phyloP scores from a whole-genome alignment of 2,113 vertebrate genomes.

The Podiceps cristatus region DNA sequence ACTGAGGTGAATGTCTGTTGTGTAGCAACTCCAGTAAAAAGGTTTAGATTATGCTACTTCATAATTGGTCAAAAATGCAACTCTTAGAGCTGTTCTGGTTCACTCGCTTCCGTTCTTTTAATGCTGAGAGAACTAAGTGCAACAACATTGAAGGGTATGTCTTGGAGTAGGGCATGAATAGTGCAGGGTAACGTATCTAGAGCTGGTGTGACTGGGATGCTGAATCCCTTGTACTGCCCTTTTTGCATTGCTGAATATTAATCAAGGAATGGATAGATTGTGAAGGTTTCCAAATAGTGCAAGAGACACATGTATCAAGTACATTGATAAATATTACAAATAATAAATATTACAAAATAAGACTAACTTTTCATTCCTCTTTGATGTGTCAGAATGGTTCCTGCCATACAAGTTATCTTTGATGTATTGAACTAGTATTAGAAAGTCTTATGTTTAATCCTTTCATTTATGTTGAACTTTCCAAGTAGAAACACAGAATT shows the following conservation, averaged over 20 bases:
- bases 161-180: neutral
- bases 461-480: conserved; percentile 63
- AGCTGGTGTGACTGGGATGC: neutral
- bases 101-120: neutral
- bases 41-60: neutral
- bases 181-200: neutral
- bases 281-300: neutral
- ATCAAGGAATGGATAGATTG: neutral
- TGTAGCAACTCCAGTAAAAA: neutral
- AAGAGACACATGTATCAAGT: neutral
- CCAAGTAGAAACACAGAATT: conserved; percentile 11
- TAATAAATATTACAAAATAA: neutral
- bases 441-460: conserved; percentile 37
- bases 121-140: neutral
- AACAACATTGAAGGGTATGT: neutral
- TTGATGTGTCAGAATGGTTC: conserved; percentile 20
- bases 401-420: neutral
- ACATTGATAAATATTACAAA: conserved; percentile 11
- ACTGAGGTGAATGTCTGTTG: neutral
- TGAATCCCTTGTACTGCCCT: neutral
- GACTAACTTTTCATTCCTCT: conserved; percentile 24
- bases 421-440: conserved; percentile 27
- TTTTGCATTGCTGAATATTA: neutral
- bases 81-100: neutral
- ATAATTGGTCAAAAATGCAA: neutral